These are phyloP conservation scores for Spisula solida DNA, from an alignment of 2,888 invertebrate genomes.

Conservation along the genomic window DNA sequence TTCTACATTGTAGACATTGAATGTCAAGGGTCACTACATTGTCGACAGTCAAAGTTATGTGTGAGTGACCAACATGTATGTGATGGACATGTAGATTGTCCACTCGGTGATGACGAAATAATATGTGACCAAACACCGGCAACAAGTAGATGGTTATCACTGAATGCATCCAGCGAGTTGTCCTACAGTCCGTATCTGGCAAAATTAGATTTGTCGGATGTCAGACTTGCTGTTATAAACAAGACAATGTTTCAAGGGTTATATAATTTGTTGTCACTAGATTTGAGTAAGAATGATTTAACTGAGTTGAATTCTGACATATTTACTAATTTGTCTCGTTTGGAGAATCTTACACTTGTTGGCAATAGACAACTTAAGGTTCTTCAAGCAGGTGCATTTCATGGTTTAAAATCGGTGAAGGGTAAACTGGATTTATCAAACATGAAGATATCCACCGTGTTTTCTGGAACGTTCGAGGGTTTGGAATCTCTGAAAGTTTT, in stretches of 20 bases:
- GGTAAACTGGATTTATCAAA: constrained; percentile 24
- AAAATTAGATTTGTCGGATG: not conserved
- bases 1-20: not conserved
- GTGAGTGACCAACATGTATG: constrained; percentile 63
- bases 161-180: constrained; percentile 2
- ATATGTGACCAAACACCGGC: constrained; percentile 54
- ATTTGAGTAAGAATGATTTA: constrained; percentile 46
- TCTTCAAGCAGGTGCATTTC: constrained; percentile 51
- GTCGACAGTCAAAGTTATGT: constrained; percentile 53
- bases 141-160: constrained; percentile 48
- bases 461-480: constrained; percentile 46
- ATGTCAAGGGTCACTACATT: constrained; percentile 59
- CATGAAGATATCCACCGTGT: constrained; percentile 37
- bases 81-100: constrained; percentile 66
- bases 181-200: not conserved
- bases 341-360: constrained; percentile 12
- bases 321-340: constrained; percentile 35
- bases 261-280: constrained; percentile 43
- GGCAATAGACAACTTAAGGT: constrained; percentile 36
- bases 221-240: not conserved
- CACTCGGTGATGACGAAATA: constrained; percentile 69
- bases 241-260: constrained; percentile 18
- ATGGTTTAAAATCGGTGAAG: constrained; percentile 43
- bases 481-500: constrained; percentile 50
- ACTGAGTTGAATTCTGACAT: not conserved